Percentiles rank a stretch among this genome's conserved stretches.
Evolutionary conservation across 2,113 vertebrate genomes (phyloP).

Genomic region (Actenoides hombroni): DNA sequence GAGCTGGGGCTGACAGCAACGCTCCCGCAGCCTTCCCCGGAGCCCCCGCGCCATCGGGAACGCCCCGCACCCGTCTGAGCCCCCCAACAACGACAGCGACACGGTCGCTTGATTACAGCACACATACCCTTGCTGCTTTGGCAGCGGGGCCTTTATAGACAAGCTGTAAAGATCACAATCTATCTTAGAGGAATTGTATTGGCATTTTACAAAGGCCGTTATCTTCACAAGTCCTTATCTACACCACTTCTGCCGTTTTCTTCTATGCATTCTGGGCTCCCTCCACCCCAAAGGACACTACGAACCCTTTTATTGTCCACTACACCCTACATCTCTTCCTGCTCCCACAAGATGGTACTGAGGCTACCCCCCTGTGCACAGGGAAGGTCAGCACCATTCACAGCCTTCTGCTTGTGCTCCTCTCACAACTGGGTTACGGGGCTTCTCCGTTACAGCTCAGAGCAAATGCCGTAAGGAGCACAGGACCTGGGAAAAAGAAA

Average conservation of each 20-base stretch:
- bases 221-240: background rate
- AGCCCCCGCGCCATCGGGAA: accelerated
- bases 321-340: background rate
- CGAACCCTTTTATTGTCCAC: background rate
- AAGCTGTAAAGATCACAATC: background rate
- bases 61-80: background rate
- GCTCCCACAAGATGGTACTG: background rate
- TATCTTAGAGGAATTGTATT: background rate
- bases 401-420: background rate
- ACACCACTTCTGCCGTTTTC: accelerated
- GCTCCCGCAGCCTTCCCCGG: background rate
- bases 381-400: background rate
- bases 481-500: background rate
- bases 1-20: background rate
- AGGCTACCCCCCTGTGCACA: accelerated
- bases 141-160: background rate
- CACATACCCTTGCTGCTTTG: background rate
- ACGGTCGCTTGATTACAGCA: background rate
- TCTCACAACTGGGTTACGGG: background rate
- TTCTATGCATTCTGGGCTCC: background rate
- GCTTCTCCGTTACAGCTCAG: background rate
- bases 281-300: background rate
- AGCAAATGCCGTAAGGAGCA: background rate
- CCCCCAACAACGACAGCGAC: accelerated
- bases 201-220: background rate